Evolutionary conservation across 2,888 invertebrate genomes (phyloP).

Genomic region (Apamea monoglypha): DNA sequence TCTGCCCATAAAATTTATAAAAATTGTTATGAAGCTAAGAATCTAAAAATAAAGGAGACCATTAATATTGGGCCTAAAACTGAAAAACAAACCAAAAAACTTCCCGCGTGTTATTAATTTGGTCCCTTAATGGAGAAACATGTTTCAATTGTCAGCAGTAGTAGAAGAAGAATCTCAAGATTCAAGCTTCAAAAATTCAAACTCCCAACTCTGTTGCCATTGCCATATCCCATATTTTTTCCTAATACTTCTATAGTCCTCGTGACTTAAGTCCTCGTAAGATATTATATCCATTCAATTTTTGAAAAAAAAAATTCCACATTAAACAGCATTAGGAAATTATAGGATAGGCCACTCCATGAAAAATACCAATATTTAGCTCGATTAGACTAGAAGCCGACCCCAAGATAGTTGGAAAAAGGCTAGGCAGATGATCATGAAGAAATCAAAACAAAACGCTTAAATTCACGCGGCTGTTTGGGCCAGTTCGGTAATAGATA

Average conservation of each 20-base stretch:
- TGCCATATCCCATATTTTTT: too few relatives aligned
- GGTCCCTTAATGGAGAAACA: background rate
- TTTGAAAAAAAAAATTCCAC: background rate
- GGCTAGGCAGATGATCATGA: background rate
- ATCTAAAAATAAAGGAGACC: too few relatives aligned
- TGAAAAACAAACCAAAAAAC: too few relatives aligned
- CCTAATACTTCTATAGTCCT: background rate
- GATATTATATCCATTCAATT: background rate
- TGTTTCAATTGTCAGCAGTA: background rate
- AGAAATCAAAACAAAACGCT: background rate
- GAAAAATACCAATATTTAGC: background rate
- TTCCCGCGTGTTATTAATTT: background rate
- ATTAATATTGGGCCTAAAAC: too few relatives aligned
- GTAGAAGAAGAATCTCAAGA: background rate
- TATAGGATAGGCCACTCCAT: background rate
- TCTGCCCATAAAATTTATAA: too few relatives aligned
- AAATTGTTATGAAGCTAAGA: too few relatives aligned
- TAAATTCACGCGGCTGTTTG: too few relatives aligned
- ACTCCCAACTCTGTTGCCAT: too few relatives aligned
- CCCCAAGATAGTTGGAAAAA: background rate
- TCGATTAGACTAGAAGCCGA: background rate
- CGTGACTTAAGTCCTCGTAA: background rate
- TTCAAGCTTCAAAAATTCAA: background rate
- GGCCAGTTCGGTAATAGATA: background rate
- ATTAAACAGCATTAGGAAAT: background rate